Percentiles rank a stretch among this genome's conserved stretches.
phyloP scores from a whole-genome alignment of 1,140 invertebrate species.

The Reticulitermes speratus region DNA sequence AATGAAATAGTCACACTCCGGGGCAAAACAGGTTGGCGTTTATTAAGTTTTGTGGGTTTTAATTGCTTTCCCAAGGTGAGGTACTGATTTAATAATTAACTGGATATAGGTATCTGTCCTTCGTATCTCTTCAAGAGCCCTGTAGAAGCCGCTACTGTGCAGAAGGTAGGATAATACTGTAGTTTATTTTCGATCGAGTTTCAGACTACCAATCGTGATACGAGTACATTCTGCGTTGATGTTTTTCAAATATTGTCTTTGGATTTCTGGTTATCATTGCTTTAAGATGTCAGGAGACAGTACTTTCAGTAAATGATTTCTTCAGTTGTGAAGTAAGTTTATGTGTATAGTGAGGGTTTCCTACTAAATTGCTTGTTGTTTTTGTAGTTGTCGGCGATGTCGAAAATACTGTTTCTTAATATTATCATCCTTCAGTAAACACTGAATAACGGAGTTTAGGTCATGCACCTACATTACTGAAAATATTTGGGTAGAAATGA shows the following conservation, averaged over 20 bases:
- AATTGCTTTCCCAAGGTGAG: background rate
- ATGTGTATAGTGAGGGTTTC: background rate
- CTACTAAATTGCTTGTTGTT: background rate
- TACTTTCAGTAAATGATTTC: background rate
- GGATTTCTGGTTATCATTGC: background rate
- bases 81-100: background rate
- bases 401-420: background rate
- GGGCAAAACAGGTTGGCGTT: conserved; percentile 28
- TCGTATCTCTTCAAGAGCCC: background rate
- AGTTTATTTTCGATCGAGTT: background rate
- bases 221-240: background rate
- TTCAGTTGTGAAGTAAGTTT: background rate
- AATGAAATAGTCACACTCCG: conserved; percentile 17
- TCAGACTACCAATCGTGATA: background rate
- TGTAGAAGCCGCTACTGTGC: background rate
- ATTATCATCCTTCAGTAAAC: conserved; percentile 5
- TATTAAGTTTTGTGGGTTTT: conserved; percentile 10
- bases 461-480: background rate
- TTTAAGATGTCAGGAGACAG: background rate
- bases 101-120: background rate
- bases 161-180: background rate
- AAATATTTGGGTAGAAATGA: too few species aligned
- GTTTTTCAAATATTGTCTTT: background rate
- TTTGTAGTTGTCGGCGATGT: background rate
- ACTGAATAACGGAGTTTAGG: background rate